Evolutionary conservation across 1,140 invertebrate species (phyloP).

Genomic region (Trinorchestia longiramus): DNA sequence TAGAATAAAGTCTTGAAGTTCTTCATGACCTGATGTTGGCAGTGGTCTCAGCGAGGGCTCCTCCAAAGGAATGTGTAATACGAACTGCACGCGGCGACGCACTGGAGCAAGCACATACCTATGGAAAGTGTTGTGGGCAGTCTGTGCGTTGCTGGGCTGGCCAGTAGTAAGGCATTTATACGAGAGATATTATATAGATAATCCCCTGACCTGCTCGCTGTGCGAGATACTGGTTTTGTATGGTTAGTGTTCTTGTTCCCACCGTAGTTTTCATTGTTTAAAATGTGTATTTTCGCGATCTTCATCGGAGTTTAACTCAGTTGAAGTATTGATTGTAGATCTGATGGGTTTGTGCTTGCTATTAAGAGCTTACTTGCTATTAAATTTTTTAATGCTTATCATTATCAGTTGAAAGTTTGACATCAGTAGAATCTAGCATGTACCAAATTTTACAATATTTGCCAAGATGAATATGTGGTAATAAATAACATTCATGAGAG

Average conservation of each 20-base stretch:
- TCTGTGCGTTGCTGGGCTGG: too few relatives aligned
- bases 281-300: too few relatives aligned
- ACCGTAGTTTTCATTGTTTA: too few relatives aligned
- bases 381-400: neutral
- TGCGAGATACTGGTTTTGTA: too few relatives aligned
- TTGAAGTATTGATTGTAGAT: neutral
- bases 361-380: neutral
- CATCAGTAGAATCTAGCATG: neutral
- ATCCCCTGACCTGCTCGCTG: too few relatives aligned
- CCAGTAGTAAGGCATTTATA: neutral
- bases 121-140: neutral
- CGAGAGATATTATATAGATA: neutral
- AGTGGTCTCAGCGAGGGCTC: constrained; percentile 4
- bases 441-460: too few relatives aligned
- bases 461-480: too few relatives aligned
- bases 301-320: neutral
- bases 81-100: neutral
- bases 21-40: neutral
- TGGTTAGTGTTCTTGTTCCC: too few relatives aligned
- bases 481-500: neutral
- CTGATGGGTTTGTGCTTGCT: neutral
- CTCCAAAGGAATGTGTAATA: neutral
- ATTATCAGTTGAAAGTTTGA: neutral
- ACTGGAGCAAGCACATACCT: neutral
- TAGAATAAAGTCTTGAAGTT: neutral